Evolutionary conservation across 2,113 vertebrate species (phyloP).

Genomic region (Aegithalos caudatus): DNA sequence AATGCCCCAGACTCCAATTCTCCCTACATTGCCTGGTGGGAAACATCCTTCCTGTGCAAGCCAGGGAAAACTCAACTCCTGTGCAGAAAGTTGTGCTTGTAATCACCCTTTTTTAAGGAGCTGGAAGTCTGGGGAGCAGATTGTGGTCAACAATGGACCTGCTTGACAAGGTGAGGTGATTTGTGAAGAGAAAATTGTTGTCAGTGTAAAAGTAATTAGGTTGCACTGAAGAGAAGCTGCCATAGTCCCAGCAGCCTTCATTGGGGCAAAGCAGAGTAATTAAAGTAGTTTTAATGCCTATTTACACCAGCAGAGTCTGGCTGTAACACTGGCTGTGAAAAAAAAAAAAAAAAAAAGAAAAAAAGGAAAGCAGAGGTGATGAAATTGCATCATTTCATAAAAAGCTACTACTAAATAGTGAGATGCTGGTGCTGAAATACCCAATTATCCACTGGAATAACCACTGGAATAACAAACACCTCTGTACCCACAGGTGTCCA

Average conservation of each 20-base stretch:
- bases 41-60: neutral
- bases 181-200: neutral
- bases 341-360: neutral
- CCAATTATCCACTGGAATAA: neutral
- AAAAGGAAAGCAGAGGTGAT: rapidly evolving
- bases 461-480: neutral
- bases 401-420: neutral
- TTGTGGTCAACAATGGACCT: neutral
- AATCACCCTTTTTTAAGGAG: neutral
- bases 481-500: neutral
- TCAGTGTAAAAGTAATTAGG: neutral
- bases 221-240: neutral
- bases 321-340: neutral
- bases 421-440: neutral
- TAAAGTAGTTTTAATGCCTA: neutral
- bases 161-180: neutral
- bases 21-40: neutral
- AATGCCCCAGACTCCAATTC: neutral
- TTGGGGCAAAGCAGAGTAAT: neutral
- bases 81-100: neutral
- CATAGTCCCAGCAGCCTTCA: neutral
- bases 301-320: neutral
- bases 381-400: neutral
- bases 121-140: neutral
- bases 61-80: neutral